These are phyloP conservation scores for Pollenia amentaria DNA, from an alignment of 2,888 invertebrate species.

Conservation along the genomic window DNA sequence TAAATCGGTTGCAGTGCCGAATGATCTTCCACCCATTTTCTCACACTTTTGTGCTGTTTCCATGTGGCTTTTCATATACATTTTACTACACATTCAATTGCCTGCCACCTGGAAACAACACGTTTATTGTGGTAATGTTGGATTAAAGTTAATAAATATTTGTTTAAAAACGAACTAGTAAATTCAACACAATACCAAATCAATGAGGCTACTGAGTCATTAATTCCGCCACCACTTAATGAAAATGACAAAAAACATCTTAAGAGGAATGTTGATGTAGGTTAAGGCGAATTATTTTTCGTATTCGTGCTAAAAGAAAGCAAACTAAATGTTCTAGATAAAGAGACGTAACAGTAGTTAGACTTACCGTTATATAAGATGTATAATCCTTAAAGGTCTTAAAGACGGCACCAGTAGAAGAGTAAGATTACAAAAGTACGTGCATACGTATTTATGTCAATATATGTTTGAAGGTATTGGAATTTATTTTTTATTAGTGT, in stretches of 20 bases:
- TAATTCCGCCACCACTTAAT: constrained; percentile 41
- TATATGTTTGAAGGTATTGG: neutral
- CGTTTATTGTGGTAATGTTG: too few relatives aligned
- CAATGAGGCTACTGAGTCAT: constrained; percentile 21
- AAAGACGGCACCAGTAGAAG: constrained; percentile 5
- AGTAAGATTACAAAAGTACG: neutral
- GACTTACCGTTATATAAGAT: constrained; percentile 52
- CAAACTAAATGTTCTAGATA: neutral
- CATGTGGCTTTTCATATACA: too few relatives aligned
- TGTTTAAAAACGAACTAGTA: neutral
- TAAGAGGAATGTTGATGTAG: constrained; percentile 52
- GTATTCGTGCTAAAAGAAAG: neutral
- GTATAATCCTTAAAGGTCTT: constrained; percentile 38
- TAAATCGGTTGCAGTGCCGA: too few relatives aligned
- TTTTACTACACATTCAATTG: too few relatives aligned
- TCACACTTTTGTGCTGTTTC: too few relatives aligned
- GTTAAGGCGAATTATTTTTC: constrained; percentile 45
- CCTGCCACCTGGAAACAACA: too few relatives aligned
- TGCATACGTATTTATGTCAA: neutral
- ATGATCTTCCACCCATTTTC: too few relatives aligned
- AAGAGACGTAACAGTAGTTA: neutral
- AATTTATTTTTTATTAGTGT: neutral
- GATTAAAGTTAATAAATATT: too few relatives aligned
- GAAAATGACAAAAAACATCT: neutral
- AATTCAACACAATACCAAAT: constrained; percentile 7